Base-by-base conservation (phyloP, 1,140 invertebrate genomes). In the Bombus confusus region DNA sequence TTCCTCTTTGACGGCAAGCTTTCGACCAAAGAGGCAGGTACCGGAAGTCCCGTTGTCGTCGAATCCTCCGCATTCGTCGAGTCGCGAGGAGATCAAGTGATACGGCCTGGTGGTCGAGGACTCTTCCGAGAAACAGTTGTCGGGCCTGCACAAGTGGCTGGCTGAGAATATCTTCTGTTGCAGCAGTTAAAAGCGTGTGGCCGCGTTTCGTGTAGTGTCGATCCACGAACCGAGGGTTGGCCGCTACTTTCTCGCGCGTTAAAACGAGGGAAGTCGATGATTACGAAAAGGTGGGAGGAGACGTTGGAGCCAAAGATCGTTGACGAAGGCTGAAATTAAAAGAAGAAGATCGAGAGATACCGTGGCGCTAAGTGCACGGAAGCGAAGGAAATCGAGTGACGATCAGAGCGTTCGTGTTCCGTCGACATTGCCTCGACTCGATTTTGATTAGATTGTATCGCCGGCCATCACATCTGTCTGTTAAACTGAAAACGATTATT, bases 1-100 rank as follows among this genome's bases (percentile, higher is more conserved):
- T 62, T 95, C 94, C 0, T 94, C 94, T 10, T 68, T 95, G 64
- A 94, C 95, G 10, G 93, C 95, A 25, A 95, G 94, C 76, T 95
- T 95, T 68, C 92, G 95, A 22, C 93, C 94, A 0, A 94, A 92
- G 73, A 91, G 93, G 12, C 94, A 95, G 37, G 57, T 80, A 8
- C 83, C 79, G 28, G 93, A 93, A 41, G 64, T 87, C 2, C 83
- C 91, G 13, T 59, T 85, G 18, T 85, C 92, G 28, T 85, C 92
- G n/a, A 89, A 92, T 74, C 86, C 87, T 25, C 77, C 91, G 25
- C 89, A 86, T 22, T 93, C 85, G 2, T 91, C 92, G 1, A 92
- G 91, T 64, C 88, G 89, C 25, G 90, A 94, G 28, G 93, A 93
- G 71, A 91, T 94, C 79, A 95, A 94, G 92, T 95, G 93, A 95